Evolutionary conservation across 2,797 vertebrate genomes (phyloP), one percentile per base, ranked within the genome.

Genomic region (Notoglanidium macrostoma): DNA sequence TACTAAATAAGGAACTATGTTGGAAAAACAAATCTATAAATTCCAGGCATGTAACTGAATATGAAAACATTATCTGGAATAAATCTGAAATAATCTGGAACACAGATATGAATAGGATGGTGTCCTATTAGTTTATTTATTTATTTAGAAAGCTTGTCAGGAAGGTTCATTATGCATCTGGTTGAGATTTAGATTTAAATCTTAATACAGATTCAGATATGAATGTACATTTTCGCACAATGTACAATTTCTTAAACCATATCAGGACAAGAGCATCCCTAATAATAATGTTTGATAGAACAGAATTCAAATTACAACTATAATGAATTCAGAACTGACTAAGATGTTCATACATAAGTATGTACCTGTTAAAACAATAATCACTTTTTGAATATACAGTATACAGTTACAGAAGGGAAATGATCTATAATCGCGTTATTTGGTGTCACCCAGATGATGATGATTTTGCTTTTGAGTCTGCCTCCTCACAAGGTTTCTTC

Each of bases 1-100:
- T 81, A 46, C 57, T 35, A 79, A 79, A 79, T 79, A 35, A 79
- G 29, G 4, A 57, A 57, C 19, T 49, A 40, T 82, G 59, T 46
- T 65, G 40, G 40, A 82, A 49, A n/a, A 65, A 82, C 26, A 29
- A 49, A 29, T 29, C 23, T 46, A 82, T 65, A 44, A 82, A 81
- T 19, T 4, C 17, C 2, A 82, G 6, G 9, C 2, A 49, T 49
- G 32, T 10, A 78, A 78, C 29, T 0, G 19, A 78, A 55, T 55
- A 15, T 54, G n/a, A 32, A 77, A 1, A 19, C 51, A 78, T 57
- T 35, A 55, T 35, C 1, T 0, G 0, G 8, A 54, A 77, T 29
- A 5, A 49, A 76, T 5, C 35, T 35, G 35, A 51, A 5, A 23
- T 26, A 21, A 49, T 51, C 12, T 29, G 14, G 46, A 51, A 15